Conservation (phyloP, 1,140 invertebrate genomes). For the Gryon sp. region DNA sequence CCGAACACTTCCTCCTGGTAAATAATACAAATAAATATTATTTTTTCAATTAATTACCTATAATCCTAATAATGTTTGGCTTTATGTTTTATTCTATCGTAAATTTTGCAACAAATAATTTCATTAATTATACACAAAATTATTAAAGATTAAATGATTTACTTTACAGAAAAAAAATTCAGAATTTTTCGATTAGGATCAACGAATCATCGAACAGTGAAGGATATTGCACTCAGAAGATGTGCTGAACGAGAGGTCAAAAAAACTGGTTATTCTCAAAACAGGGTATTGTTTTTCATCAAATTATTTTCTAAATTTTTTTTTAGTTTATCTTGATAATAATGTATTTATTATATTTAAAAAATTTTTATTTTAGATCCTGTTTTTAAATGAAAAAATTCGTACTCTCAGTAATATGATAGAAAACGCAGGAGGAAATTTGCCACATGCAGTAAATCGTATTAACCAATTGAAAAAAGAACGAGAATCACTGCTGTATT, state of each 20-base stretch:
- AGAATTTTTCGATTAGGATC: slow-evolving; percentile 68
- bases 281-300: slow-evolving; percentile 52
- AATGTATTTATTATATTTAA: background rate
- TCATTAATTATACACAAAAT: no score
- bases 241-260: slow-evolving; percentile 71
- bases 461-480: no score
- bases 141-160: background rate
- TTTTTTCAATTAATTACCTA: background rate
- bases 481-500: no score
- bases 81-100: no score
- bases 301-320: background rate
- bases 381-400: no score
- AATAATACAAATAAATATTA: no score
- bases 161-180: background rate
- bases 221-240: slow-evolving; percentile 77
- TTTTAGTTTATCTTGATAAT: background rate
- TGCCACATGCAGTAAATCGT: no score
- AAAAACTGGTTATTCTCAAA: slow-evolving; percentile 38
- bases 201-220: slow-evolving; percentile 79
- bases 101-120: no score
- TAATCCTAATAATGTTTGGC: background rate
- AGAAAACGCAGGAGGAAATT: no score
- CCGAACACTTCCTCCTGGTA: background rate
- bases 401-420: no score
- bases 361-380: no score